phyloP scores from a whole-genome alignment of 2,113 vertebrate species.

The Zosterops japonicus region DNA sequence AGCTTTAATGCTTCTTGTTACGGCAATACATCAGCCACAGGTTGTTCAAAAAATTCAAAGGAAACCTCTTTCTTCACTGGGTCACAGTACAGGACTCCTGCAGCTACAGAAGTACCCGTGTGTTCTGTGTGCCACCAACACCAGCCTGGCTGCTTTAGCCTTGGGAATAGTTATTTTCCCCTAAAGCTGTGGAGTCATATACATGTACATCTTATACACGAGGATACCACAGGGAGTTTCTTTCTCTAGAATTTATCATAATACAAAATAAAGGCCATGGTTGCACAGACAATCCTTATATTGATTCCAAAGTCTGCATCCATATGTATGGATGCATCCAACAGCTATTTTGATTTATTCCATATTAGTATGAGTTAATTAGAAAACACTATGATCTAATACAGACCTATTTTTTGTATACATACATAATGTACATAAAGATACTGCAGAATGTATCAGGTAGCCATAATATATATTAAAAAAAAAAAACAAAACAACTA shows the following conservation, averaged over 20 bases:
- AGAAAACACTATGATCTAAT: background rate
- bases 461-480: background rate
- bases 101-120: accelerated
- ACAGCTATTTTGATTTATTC: background rate
- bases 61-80: background rate
- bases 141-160: background rate
- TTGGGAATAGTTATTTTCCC: background rate
- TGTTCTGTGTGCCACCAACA: background rate
- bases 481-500: background rate
- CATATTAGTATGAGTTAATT: background rate
- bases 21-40: accelerated
- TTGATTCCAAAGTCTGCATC: background rate
- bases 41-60: accelerated
- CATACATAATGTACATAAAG: background rate
- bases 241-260: background rate
- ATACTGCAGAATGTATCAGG: background rate
- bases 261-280: background rate
- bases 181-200: background rate
- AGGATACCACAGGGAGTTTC: background rate
- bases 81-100: background rate
- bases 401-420: background rate
- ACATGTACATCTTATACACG: background rate
- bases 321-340: too few relatives aligned
- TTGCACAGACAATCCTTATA: background rate
- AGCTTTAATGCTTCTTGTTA: background rate